These are phyloP conservation scores for Augochlorella aurata DNA, from an alignment of 2,888 invertebrate genomes.

Conservation along the genomic window DNA sequence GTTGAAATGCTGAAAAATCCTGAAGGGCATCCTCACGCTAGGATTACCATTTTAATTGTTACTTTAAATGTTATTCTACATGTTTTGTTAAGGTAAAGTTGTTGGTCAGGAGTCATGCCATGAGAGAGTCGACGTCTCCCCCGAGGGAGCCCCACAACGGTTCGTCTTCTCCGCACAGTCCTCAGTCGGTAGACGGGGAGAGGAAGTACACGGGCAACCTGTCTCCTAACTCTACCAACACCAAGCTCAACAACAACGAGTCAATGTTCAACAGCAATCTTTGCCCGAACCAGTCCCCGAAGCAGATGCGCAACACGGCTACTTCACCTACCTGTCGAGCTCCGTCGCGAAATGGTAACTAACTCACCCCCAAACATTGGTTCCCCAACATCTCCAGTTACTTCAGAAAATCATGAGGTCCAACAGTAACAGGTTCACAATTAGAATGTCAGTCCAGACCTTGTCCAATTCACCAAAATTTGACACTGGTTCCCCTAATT, in stretches of 20 bases:
- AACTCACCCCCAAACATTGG: too few relatives aligned
- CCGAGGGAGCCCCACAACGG: constrained; percentile 82
- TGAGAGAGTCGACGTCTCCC: constrained; percentile 90
- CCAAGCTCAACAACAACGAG: constrained; percentile 79
- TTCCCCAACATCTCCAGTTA: background rate
- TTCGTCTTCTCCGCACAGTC: constrained; percentile 74
- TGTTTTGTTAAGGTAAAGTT: constrained; percentile 88
- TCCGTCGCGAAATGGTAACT: constrained; percentile 76
- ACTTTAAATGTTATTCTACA: too few relatives aligned
- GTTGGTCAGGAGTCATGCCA: constrained; percentile 94
- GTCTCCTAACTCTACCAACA: constrained; percentile 71
- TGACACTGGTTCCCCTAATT: too few relatives aligned
- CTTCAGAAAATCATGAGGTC: background rate
- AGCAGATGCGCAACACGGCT: constrained; percentile 77
- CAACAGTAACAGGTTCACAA: background rate
- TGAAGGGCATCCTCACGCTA: too few relatives aligned
- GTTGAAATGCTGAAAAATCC: too few relatives aligned
- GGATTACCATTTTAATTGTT: too few relatives aligned
- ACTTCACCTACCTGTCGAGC: constrained; percentile 79
- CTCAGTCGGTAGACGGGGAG: constrained; percentile 71
- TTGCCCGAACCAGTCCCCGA: constrained; percentile 74
- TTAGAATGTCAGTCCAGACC: too few relatives aligned
- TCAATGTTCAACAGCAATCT: constrained; percentile 78
- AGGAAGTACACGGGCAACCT: constrained; percentile 64
- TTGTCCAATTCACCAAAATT: too few relatives aligned